These are phyloP conservation scores for Smutsia temminckii DNA, from an alignment of 2,797 vertebrate genomes.

Conservation along the genomic window DNA sequence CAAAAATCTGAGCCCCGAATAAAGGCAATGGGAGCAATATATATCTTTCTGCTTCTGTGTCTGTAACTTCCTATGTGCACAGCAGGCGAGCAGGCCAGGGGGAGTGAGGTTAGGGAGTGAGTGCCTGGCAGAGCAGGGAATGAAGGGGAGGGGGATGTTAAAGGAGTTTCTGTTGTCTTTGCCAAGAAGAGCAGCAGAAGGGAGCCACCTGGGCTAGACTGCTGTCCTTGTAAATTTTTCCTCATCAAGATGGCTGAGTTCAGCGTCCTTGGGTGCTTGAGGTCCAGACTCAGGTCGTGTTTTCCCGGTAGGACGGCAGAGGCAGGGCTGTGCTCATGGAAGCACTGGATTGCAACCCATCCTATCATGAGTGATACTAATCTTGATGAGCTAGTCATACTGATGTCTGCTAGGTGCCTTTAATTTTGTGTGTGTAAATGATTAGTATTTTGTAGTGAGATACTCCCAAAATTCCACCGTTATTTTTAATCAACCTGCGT, in stretches of 20 bases:
- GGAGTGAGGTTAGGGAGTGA: too few relatives aligned
- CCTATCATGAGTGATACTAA: fast-evolving
- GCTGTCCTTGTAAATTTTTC: too few relatives aligned
- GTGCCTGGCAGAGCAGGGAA: too few relatives aligned
- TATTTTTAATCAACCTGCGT: neutral
- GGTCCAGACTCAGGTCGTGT: neutral
- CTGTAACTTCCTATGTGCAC: too few relatives aligned
- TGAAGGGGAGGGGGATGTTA: too few relatives aligned
- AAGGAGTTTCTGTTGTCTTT: too few relatives aligned
- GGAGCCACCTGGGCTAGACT: too few relatives aligned
- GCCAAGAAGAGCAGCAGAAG: too few relatives aligned
- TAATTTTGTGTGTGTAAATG: neutral
- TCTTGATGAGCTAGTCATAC: fast-evolving
- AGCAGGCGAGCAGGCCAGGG: too few relatives aligned
- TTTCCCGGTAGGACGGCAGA: neutral
- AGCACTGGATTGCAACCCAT: neutral
- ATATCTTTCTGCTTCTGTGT: too few relatives aligned
- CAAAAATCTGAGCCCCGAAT: too few relatives aligned
- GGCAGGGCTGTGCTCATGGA: fast-evolving
- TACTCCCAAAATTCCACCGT: neutral
- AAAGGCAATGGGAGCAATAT: too few relatives aligned
- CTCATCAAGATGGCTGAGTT: neutral
- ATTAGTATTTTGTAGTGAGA: neutral
- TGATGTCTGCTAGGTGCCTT: neutral
- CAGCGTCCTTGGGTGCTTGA: neutral